Conservation (phyloP, 1,140 invertebrate genomes). For the Lepidurus couesii region DNA sequence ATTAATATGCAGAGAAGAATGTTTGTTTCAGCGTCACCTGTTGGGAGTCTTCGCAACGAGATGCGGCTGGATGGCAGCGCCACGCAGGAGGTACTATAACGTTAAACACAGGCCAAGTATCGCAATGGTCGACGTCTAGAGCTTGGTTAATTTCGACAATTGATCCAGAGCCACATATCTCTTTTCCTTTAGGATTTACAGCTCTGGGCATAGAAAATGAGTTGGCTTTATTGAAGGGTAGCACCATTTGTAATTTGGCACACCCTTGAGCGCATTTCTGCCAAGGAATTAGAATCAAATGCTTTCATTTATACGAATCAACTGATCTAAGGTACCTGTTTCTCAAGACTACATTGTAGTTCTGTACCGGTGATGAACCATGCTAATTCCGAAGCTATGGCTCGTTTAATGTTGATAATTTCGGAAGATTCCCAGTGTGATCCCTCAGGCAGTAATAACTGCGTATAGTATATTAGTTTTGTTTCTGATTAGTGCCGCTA, state of each 20-base stretch:
- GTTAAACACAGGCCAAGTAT: background rate
- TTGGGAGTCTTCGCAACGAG: slow-evolving; percentile 8
- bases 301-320: background rate
- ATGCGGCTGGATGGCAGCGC: background rate
- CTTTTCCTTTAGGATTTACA: background rate
- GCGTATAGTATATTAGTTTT: background rate
- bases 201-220: background rate
- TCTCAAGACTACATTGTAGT: background rate
- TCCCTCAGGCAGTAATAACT: background rate
- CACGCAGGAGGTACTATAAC: background rate
- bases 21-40: background rate
- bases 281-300: background rate
- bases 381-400: background rate
- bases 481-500: background rate
- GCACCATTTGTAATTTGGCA: background rate
- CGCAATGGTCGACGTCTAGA: background rate
- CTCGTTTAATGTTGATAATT: background rate
- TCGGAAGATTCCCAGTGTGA: background rate
- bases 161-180: background rate
- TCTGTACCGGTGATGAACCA: background rate
- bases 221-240: background rate
- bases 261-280: background rate
- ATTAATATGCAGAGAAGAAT: background rate
- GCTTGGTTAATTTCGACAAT: background rate
- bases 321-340: background rate